These are phyloP conservation scores for Nestor notabilis DNA, from an alignment of 2,113 vertebrate species.

Conservation along the genomic window DNA sequence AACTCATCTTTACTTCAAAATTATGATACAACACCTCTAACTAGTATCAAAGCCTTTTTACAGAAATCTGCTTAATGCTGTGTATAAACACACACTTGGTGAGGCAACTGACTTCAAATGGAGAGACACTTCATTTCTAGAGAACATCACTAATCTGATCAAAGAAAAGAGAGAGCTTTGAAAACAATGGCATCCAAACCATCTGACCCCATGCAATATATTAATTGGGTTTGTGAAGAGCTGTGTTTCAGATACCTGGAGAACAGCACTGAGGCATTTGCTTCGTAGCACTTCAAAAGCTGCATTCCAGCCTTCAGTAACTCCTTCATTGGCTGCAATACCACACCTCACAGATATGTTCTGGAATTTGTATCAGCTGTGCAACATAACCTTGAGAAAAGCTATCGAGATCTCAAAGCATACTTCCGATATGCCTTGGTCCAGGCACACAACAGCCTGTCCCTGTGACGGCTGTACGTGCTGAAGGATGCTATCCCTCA, in stretches of 20 bases:
- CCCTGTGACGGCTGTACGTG: accelerated
- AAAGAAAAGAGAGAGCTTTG: background rate
- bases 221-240: background rate
- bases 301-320: background rate
- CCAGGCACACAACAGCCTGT: background rate
- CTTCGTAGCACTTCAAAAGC: background rate
- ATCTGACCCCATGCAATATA: background rate
- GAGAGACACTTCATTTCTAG: background rate
- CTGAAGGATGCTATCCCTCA: background rate
- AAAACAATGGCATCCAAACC: background rate
- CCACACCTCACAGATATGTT: background rate
- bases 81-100: accelerated
- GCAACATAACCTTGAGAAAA: background rate
- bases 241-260: background rate
- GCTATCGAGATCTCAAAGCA: background rate
- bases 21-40: background rate
- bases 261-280: background rate
- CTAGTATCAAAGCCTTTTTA: background rate
- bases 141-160: background rate
- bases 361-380: background rate
- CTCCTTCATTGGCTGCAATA: background rate
- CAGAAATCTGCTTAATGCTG: background rate
- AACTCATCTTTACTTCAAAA: background rate
- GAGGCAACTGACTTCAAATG: background rate
- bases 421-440: accelerated